Base-by-base conservation (phyloP, 2,113 vertebrate genomes). In the Rhinopithecus roxellana region DNA sequence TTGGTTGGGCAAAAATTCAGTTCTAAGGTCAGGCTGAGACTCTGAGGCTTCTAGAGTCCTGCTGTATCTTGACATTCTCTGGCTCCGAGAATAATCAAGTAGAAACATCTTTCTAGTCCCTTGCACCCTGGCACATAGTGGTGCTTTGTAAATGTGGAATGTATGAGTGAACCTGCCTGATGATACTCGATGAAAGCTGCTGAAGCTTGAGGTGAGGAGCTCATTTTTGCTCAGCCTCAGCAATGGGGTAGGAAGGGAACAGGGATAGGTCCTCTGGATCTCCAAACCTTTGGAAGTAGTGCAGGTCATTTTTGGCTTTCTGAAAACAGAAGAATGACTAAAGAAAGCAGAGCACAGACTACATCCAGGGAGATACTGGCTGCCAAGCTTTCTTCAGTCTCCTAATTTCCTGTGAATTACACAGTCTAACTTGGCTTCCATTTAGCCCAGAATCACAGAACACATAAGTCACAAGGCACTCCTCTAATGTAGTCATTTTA, bases 401-500 rank as follows among this genome's bases (percentile, higher is more conserved):
- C 35, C 70, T 74, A 79, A 75, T 91, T 91, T 94, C 20, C 69
- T 91, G 4, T 61, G 61, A 85, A 69, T 38, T 35, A 50, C 30
- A 38, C 23, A 35, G 6, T 70, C 59, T 86, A 18, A n/a, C 52
- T 57, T 83, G 67, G 69, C 82, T 92, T 77, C 48, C 82, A 89
- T 35, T 52, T 77, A 92, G 22, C 16, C 48, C 32, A n/a, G 74
- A 92, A 94, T 86, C 45, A 75, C 32, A 90, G 77, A 72, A 20
- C 67, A 72, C 35, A 75, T 20, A 78, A n/a, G 7, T 93, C 18
- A 52, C 32, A 94, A 93, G 23, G n/a, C 40, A 72, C 17, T 77
- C 48, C 72, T 50, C 69, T 94, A 86, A 87, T 86, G 95, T 50
- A 22, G 59, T 80, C 61, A 80, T 87, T 96, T 97, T 79, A 86